Conservation (phyloP, 2,888 invertebrate genomes). For the Oscheius myriophilus region DNA sequence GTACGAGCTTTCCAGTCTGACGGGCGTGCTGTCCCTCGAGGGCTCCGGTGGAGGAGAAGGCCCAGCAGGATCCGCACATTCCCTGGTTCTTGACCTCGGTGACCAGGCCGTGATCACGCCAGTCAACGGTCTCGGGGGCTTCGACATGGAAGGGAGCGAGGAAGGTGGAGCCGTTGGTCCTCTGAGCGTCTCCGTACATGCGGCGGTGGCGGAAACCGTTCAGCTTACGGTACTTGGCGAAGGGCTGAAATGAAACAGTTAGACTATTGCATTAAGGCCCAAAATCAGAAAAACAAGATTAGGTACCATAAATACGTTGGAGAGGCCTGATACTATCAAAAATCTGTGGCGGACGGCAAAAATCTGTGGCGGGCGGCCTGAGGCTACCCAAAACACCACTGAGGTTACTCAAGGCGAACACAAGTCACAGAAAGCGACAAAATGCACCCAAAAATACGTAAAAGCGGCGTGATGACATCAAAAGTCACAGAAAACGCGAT, state of each 20-base stretch:
- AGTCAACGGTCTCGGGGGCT: slow-evolving; percentile 66
- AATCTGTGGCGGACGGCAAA: too few species aligned
- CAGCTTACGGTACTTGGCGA: slow-evolving; percentile 64
- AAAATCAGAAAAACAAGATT: not conserved
- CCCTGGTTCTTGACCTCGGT: slow-evolving; percentile 68
- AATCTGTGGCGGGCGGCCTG: too few species aligned
- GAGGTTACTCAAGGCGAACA: too few species aligned
- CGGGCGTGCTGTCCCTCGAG: slow-evolving; percentile 68
- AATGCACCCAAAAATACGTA: too few species aligned
- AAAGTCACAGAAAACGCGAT: too few species aligned
- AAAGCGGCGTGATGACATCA: too few species aligned
- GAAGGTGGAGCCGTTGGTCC: slow-evolving; percentile 54
- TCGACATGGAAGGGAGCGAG: slow-evolving; percentile 63
- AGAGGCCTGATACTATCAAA: too few species aligned
- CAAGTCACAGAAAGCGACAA: too few species aligned
- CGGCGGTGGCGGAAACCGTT: slow-evolving; percentile 61
- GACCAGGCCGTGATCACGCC: slow-evolving; percentile 66
- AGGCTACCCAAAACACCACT: too few species aligned
- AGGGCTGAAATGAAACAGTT: slow-evolving; percentile 54
- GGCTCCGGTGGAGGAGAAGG: slow-evolving; percentile 65
- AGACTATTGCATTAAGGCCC: not conserved
- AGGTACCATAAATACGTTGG: too few species aligned
- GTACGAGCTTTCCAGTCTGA: slow-evolving; percentile 56
- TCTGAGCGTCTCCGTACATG: slow-evolving; percentile 43
- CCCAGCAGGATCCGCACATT: slow-evolving; percentile 69